phyloP scores from a whole-genome alignment of 2,888 invertebrate species.

The Phortica okadai region DNA sequence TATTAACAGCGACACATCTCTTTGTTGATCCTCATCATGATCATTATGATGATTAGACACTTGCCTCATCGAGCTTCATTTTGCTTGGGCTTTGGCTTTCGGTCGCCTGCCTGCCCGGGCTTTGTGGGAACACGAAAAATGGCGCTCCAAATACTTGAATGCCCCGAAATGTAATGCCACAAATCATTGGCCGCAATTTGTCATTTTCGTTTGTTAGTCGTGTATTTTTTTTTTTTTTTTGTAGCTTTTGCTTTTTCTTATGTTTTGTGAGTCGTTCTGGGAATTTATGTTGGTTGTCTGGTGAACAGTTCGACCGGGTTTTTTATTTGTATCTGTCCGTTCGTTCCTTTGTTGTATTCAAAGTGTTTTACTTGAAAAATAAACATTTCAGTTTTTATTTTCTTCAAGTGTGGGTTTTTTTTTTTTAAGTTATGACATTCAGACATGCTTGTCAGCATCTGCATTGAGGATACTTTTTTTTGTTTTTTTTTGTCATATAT shows the following conservation, averaged over 20 bases:
- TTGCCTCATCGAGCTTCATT: not conserved
- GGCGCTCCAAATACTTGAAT: constrained; percentile 49
- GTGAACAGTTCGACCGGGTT: not conserved
- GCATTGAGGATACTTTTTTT: not conserved
- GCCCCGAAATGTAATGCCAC: constrained; percentile 40
- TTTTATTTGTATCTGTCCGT: not conserved
- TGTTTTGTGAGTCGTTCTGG: constrained; percentile 23
- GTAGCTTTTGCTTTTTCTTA: constrained; percentile 29
- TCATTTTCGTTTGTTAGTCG: constrained; percentile 57
- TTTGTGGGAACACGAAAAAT: constrained; percentile 24
- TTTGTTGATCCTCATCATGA: not conserved
- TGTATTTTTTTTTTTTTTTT: constrained; percentile 44
- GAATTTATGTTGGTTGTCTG: constrained; percentile 13
- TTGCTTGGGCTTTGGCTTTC: not conserved
- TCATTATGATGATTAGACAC: not conserved
- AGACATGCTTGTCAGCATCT: not conserved
- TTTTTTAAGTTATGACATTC: constrained; percentile 21
- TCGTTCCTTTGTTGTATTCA: not conserved
- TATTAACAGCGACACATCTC: not conserved
- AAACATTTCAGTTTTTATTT: not conserved
- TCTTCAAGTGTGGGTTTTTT: not conserved
- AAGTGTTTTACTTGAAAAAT: not conserved
- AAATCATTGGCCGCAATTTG: constrained; percentile 59
- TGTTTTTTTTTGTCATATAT: not conserved
- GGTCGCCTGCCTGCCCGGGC: not conserved